Conservation (phyloP, 2,888 invertebrate species). For the Lepidocyrtinus sp. region DNA sequence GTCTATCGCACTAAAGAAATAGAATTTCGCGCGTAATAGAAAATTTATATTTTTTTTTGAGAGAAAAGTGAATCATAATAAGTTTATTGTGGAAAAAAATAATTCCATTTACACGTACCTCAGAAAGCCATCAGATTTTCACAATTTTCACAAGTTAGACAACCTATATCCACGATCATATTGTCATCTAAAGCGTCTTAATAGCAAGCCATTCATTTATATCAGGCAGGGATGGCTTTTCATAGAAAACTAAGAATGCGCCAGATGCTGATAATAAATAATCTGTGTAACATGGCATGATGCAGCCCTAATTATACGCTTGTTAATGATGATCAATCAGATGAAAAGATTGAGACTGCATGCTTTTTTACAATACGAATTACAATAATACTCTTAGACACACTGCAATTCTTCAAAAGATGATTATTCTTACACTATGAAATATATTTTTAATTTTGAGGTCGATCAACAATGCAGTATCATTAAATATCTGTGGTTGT, state of each 20-base stretch:
- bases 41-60: background rate
- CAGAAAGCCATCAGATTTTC: background rate
- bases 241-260: background rate
- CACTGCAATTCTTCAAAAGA: no score
- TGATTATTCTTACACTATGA: no score
- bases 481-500: no score
- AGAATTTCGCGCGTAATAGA: background rate
- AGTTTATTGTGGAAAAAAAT: slow-evolving; percentile 5
- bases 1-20: background rate
- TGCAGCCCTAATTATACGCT: background rate
- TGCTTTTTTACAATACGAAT: no score
- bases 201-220: background rate
- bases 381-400: no score
- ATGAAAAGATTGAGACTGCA: no score
- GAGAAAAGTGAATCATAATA: slow-evolving; percentile 5
- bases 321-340: slow-evolving; percentile 3
- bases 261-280: background rate
- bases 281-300: background rate
- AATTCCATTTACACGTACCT: background rate
- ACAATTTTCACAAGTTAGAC: background rate
- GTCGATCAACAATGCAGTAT: no score
- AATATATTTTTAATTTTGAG: no score
- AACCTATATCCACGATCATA: background rate
- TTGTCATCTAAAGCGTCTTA: background rate
- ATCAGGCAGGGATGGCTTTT: background rate